These are phyloP conservation scores for Cochlearius cochlearius DNA, from an alignment of 2,113 vertebrate species.

Conservation along the genomic window DNA sequence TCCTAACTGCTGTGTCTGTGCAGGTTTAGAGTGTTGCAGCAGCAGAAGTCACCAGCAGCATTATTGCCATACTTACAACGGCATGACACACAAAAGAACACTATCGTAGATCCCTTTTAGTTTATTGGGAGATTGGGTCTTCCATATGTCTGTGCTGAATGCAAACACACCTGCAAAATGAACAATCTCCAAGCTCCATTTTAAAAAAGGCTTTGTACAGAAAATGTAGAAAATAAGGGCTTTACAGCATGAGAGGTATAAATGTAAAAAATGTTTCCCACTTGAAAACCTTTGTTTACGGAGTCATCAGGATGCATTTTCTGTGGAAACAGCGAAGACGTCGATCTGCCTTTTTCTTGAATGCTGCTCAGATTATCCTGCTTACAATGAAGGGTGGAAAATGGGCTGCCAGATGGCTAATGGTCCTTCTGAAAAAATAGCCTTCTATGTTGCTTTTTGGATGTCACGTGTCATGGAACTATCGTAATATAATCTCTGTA, in stretches of 20 bases:
- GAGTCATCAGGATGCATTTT: background rate
- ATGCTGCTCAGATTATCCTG: background rate
- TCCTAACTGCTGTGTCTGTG: background rate
- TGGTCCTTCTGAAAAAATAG: constrained; percentile 31
- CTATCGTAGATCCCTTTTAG: background rate
- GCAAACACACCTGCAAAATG: background rate
- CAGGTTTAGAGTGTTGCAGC: background rate
- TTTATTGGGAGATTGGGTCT: background rate
- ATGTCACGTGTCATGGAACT: background rate
- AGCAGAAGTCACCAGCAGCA: background rate
- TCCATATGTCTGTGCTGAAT: background rate
- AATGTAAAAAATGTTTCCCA: background rate
- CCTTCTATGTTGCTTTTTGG: background rate
- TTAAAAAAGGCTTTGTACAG: background rate
- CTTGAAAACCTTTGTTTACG: background rate
- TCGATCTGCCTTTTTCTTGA: background rate
- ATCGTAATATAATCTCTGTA: background rate
- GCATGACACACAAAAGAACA: background rate
- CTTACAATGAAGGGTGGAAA: background rate
- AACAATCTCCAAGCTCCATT: background rate
- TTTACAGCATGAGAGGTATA: background rate
- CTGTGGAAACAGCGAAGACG: background rate
- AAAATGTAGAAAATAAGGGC: background rate
- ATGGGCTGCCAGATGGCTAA: constrained; percentile 37
- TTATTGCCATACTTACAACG: fast-evolving